phyloP scores from a whole-genome alignment of 2,113 vertebrate species.

The Phoxinus phoxinus region DNA sequence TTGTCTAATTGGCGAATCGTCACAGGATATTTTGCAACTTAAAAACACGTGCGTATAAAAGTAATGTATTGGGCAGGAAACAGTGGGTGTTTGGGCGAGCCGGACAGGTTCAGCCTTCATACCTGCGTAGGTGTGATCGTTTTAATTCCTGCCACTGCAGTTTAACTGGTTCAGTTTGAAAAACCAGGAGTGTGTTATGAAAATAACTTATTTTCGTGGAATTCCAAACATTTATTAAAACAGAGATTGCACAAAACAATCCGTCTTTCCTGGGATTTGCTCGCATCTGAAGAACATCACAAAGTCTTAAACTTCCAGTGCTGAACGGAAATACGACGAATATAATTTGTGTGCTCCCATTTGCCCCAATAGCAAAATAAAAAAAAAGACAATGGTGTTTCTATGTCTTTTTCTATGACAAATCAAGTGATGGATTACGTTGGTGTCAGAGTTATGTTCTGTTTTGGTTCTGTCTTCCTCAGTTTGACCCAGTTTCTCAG shows the following conservation, averaged over 20 bases:
- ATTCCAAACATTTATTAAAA: slow-evolving; percentile 1
- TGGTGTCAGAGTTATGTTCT: too few relatives aligned
- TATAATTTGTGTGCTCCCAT: not conserved
- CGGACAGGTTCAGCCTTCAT: slow-evolving; percentile 12
- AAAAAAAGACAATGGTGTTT: not conserved
- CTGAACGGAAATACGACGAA: not conserved
- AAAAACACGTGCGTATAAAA: not conserved
- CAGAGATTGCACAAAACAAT: not conserved
- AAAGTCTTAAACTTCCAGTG: not conserved
- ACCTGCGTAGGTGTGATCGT: slow-evolving; percentile 22
- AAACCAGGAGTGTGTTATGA: not conserved
- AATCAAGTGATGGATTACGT: not conserved
- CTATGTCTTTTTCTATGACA: too few relatives aligned
- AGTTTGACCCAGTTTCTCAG: too few relatives aligned
- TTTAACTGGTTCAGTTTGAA: slow-evolving; percentile 18
- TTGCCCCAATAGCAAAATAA: not conserved
- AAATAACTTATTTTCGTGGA: not conserved
- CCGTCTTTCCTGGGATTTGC: not conserved
- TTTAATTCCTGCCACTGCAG: not conserved
- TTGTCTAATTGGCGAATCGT: slow-evolving; percentile 41
- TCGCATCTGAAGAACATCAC: not conserved
- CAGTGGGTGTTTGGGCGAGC: slow-evolving; percentile 38
- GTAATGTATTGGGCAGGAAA: not conserved
- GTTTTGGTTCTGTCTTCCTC: too few relatives aligned
- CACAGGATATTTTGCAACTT: slow-evolving; percentile 34